Percentiles rank a stretch among this genome's conserved stretches.
Conservation (phyloP, 1,140 invertebrate species). For the Melanaphis sacchari region DNA sequence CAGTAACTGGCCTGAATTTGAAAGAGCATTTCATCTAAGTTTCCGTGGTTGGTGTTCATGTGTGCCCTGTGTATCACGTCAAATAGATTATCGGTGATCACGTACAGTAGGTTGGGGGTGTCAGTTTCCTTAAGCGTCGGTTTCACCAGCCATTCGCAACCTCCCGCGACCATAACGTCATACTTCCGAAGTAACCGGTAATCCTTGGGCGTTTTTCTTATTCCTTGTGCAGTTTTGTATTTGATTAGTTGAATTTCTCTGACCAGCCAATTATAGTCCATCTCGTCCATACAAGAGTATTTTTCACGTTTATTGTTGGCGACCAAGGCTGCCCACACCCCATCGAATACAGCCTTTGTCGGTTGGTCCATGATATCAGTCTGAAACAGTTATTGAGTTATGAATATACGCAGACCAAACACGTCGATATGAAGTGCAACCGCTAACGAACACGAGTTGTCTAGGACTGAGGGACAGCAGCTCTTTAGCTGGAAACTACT, state of each 20-base stretch:
- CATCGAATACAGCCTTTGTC: neutral
- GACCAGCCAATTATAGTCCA: too few relatives aligned
- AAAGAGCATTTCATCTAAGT: accelerated
- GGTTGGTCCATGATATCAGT: neutral
- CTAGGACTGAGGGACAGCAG: neutral
- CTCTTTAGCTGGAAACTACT: neutral
- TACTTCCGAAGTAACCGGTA: accelerated
- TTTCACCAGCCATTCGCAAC: neutral
- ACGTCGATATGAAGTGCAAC: neutral
- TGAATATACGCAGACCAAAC: neutral
- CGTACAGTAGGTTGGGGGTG: neutral
- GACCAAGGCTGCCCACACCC: accelerated
- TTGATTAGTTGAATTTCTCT: too few relatives aligned
- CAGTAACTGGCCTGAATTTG: neutral
- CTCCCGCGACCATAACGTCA: neutral
- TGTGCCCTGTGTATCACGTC: neutral
- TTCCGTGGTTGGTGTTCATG: neutral
- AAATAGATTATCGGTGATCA: neutral
- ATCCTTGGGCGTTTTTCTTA: accelerated
- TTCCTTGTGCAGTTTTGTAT: neutral
- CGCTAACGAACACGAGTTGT: too few relatives aligned
- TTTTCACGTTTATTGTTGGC: neutral
- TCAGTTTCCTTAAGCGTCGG: neutral
- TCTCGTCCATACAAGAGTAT: too few relatives aligned
- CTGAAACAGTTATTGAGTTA: neutral